Percentiles rank a stretch among this genome's conserved stretches.
Evolutionary conservation across 2,797 vertebrate genomes (phyloP).

Genomic region (Sebastes cheni): DNA sequence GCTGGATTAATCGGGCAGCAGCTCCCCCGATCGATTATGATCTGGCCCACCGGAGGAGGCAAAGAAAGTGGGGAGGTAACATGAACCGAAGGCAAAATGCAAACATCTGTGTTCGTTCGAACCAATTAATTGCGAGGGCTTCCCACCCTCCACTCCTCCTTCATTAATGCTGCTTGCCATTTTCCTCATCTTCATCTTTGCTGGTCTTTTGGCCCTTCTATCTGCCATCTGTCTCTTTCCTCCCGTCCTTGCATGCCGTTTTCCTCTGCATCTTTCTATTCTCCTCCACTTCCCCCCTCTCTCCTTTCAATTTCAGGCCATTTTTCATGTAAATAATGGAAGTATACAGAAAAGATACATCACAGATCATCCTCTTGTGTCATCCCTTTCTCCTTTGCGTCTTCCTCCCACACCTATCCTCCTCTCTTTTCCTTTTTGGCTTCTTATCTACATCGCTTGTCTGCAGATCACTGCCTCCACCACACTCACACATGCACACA

Average conservation of each 20-base stretch:
- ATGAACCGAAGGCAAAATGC: conserved; percentile 53
- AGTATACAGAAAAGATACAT: conserved; percentile 6
- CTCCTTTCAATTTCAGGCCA: conserved; percentile 13
- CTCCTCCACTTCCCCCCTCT: not conserved
- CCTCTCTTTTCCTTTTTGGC: conserved; percentile 17
- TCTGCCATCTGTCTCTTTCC: conserved; percentile 36
- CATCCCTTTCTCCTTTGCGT: not conserved
- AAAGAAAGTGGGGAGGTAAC: conserved; percentile 22
- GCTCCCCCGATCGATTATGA: conserved; percentile 60
- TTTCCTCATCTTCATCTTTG: conserved; percentile 29
- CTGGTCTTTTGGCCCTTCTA: conserved; percentile 27
- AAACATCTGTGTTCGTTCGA: conserved; percentile 71
- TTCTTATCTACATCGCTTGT: conserved; percentile 39
- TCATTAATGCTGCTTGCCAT: conserved; percentile 37
- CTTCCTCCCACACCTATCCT: not conserved
- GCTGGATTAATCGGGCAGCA: conserved; percentile 46
- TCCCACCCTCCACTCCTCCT: conserved; percentile 38
- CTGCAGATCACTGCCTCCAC: conserved; percentile 5
- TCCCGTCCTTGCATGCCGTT: conserved; percentile 5
- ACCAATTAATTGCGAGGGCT: conserved; percentile 57
- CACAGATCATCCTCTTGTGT: conserved; percentile 11
- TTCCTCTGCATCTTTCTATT: conserved; percentile 14
- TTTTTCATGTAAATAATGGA: conserved; percentile 32
- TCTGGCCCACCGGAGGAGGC: conserved; percentile 34
- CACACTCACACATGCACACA: not conserved